These are phyloP conservation scores for Noctua pronuba DNA, from an alignment of 2,888 invertebrate genomes.

Conservation along the genomic window DNA sequence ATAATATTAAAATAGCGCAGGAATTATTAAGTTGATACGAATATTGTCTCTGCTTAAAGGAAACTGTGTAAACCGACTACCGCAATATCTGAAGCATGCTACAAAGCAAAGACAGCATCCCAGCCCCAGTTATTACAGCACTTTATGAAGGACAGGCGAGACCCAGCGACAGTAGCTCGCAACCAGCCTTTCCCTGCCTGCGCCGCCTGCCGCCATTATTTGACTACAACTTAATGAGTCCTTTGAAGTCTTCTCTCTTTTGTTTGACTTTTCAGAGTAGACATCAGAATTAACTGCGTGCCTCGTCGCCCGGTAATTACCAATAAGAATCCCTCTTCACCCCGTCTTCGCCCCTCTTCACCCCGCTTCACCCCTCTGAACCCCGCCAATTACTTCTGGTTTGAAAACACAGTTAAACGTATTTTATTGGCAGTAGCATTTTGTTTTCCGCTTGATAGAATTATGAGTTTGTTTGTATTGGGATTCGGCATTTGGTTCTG, in stretches of 20 bases:
- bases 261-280: constrained; percentile 82
- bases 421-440: constrained; percentile 69
- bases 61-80: neutral
- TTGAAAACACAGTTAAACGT: constrained; percentile 71
- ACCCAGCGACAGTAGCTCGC: constrained; percentile 32
- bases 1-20: neutral
- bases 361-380: constrained; percentile 29
- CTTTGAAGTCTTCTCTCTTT: constrained; percentile 80
- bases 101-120: constrained; percentile 21
- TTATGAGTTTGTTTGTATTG: constrained; percentile 64
- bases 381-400: constrained; percentile 73
- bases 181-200: constrained; percentile 49
- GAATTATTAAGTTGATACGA: neutral
- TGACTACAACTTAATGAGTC: constrained; percentile 82
- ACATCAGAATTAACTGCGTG: constrained; percentile 76
- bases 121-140: constrained; percentile 45
- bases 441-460: constrained; percentile 62
- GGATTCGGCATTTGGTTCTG: constrained; percentile 47
- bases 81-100: constrained; percentile 15
- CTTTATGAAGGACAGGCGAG: constrained; percentile 41
- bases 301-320: constrained; percentile 76
- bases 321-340: constrained; percentile 70
- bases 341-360: constrained; percentile 26
- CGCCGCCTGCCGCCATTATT: constrained; percentile 74
- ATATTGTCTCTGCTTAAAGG: neutral